A percentile compares a stretch with the other conserved stretches of the same genome.
phyloP scores from a whole-genome alignment of 2,888 invertebrate species.

The Tipula confusa region DNA sequence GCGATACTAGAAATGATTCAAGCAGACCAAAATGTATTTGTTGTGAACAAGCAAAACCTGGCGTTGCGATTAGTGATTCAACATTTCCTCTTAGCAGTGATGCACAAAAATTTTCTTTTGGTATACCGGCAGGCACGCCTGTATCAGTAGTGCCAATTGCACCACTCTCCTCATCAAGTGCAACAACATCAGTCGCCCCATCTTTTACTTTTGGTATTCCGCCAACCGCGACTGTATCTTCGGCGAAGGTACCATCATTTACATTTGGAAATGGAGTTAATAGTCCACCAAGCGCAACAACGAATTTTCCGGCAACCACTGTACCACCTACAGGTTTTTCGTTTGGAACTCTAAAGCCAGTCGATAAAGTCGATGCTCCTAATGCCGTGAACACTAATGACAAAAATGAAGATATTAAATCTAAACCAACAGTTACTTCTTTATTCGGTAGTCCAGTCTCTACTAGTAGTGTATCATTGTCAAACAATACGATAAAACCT shows the following conservation, averaged over 20 bases:
- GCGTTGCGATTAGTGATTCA: conserved; percentile 39
- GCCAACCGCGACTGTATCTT: conserved; percentile 31
- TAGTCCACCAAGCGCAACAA: background rate
- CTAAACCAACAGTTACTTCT: background rate
- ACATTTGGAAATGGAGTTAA: background rate
- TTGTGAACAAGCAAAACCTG: conserved; percentile 56
- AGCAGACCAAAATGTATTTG: conserved; percentile 54
- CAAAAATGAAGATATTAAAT: background rate
- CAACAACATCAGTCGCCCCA: background rate
- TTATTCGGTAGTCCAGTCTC: background rate
- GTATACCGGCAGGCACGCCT: conserved; percentile 36
- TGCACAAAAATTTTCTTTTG: conserved; percentile 44
- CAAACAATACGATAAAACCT: background rate
- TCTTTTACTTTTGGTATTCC: conserved; percentile 31
- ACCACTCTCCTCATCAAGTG: background rate
- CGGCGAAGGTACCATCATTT: conserved; percentile 21
- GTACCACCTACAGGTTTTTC: background rate
- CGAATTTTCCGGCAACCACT: background rate
- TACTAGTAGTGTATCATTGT: background rate
- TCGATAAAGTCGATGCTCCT: background rate
- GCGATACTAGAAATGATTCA: conserved; percentile 56
- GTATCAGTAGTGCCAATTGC: background rate
- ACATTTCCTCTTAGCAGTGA: conserved; percentile 38
- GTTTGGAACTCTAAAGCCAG: background rate
- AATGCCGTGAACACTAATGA: background rate